Base-by-base conservation (phyloP, 2,113 vertebrate species). In the Rhea pennata region DNA sequence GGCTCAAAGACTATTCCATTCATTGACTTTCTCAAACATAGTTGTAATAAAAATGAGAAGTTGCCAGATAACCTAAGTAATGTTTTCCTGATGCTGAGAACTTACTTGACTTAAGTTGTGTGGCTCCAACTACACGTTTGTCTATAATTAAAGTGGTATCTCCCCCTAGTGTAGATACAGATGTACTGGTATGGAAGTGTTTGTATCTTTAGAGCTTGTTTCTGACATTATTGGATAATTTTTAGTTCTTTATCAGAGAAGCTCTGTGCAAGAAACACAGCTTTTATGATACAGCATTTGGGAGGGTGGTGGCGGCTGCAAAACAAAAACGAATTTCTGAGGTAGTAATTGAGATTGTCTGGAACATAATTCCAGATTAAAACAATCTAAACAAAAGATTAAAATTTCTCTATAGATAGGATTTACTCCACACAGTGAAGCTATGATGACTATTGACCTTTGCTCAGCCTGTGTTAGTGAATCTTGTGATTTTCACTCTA, bases 91-190 rank as follows among this genome's bases (percentile, higher is more conserved):
- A 58, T 87, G 65, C 8, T 5, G 61, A 56, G 72, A 80, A 20
- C 42, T 81, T 67, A 9, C 48, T 54, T 64, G 44, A 40, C 53
- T 76, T 53, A 54, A 67, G 59, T 61, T 65, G 48, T 54, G 33
- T 71, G 67, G 67, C 70, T 91, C 64, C 65, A 85, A 61, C 59
- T 91, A 17, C 59, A 3, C 21, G 51, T 73, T 4, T 24, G 54
- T 79, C 5, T 75, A 96, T 96, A 95, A 81, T 29, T 97, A 88
- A 94, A 96, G 75, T 95, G 84, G 67, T 90, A 94, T 95, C 92
- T 23, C 95, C 94, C 91, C 59, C 96, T 96, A 96, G 96, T 81
- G 95, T 97, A 85, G 87, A 36, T 86, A 79, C 39, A 91, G 81
- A 78, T 95, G 89, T 69, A 96, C 42, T 95, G 94, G n/a, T 86